phyloP scores from a whole-genome alignment of 2,888 invertebrate genomes.

The Spodoptera exigua region DNA sequence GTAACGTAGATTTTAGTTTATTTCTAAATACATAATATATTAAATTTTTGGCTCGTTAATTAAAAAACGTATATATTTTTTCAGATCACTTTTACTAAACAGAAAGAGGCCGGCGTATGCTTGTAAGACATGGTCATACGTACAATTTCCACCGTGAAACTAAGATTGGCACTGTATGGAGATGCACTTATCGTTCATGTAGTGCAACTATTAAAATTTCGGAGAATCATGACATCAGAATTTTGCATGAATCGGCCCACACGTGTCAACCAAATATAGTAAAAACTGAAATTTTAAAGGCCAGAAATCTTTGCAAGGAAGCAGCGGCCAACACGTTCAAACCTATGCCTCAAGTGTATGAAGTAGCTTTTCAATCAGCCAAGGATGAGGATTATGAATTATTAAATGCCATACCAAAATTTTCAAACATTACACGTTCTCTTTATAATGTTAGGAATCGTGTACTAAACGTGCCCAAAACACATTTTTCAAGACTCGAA shows the following conservation, averaged over 20 bases:
- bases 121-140: slow-evolving; percentile 10
- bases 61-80: background rate
- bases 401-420: slow-evolving; percentile 7
- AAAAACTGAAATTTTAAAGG: slow-evolving; percentile 18
- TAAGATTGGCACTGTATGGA: background rate
- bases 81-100: slow-evolving; percentile 9
- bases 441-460: slow-evolving; percentile 12
- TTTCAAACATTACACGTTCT: slow-evolving; percentile 1
- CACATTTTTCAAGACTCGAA: slow-evolving; percentile 15
- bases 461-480: slow-evolving; percentile 14
- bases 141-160: slow-evolving; percentile 5
- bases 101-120: slow-evolving; percentile 10
- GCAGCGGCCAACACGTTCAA: slow-evolving; percentile 25
- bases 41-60: no score
- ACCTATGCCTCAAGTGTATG: slow-evolving; percentile 33
- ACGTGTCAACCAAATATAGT: slow-evolving; percentile 23
- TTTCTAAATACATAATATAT: no score
- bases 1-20: no score
- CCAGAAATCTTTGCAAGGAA: slow-evolving; percentile 29
- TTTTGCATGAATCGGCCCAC: slow-evolving; percentile 23
- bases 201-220: slow-evolving; percentile 12
- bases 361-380: slow-evolving; percentile 9
- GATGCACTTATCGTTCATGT: slow-evolving; percentile 1
- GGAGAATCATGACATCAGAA: slow-evolving; percentile 18
- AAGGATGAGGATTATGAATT: slow-evolving; percentile 4